These are phyloP conservation scores for Babylonia areolata DNA, from an alignment of 1,140 invertebrate species.

Conservation along the genomic window DNA sequence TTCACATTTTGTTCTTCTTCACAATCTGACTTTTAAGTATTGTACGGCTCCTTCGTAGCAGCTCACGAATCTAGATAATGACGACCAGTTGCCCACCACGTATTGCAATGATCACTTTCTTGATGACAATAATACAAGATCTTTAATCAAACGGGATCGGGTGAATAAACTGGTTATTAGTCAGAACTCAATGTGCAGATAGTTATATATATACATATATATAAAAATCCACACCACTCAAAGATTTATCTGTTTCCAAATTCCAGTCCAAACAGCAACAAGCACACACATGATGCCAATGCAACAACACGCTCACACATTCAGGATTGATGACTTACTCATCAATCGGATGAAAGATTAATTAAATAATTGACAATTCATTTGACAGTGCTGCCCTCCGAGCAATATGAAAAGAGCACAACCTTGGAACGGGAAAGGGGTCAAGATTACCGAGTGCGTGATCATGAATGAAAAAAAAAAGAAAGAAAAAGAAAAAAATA, in stretches of 20 bases:
- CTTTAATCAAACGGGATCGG: too few relatives aligned
- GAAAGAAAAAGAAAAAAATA: too few relatives aligned
- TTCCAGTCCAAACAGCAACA: too few relatives aligned
- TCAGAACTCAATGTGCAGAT: too few relatives aligned
- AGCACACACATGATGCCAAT: background rate
- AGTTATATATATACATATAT: too few relatives aligned
- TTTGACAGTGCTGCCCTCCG: constrained; percentile 17
- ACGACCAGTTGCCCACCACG: background rate
- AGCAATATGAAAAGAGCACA: constrained; percentile 23
- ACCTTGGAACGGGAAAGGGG: constrained; percentile 6
- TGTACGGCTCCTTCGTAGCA: background rate
- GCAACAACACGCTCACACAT: background rate
- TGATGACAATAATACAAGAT: too few relatives aligned
- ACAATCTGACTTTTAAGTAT: background rate
- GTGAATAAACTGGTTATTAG: too few relatives aligned
- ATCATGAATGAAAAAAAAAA: too few relatives aligned
- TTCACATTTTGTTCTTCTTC: background rate
- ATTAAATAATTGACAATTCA: background rate
- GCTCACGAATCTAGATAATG: background rate
- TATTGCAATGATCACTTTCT: background rate
- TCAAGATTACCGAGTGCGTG: constrained; percentile 1
- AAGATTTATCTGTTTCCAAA: too few relatives aligned
- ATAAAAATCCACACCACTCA: too few relatives aligned
- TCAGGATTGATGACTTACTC: background rate
- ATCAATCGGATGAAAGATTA: background rate